These are phyloP conservation scores for Dryobates pubescens DNA, from an alignment of 2,797 vertebrate genomes.

Conservation along the genomic window DNA sequence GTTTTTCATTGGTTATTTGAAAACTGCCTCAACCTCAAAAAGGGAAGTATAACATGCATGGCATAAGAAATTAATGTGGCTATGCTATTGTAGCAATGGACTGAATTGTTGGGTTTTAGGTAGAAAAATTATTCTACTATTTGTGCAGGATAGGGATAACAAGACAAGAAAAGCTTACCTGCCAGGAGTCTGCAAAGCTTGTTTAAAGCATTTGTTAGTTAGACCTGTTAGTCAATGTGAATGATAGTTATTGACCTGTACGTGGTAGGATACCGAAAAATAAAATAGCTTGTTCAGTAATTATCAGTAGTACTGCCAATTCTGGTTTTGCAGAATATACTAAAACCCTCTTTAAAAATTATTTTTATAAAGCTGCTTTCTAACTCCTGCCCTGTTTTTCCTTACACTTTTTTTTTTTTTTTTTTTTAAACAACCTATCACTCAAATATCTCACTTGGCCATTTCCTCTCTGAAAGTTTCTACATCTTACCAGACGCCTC, in stretches of 20 bases:
- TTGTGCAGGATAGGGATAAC: background rate
- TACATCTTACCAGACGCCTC: background rate
- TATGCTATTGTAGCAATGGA: background rate
- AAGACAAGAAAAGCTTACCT: background rate
- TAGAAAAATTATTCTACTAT: background rate
- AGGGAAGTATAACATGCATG: background rate
- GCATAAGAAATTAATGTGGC: background rate
- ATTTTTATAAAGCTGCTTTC: background rate
- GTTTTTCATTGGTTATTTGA: background rate
- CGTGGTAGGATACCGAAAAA: background rate
- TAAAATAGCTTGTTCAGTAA: background rate
- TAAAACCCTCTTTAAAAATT: background rate
- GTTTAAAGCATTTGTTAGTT: background rate
- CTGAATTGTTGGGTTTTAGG: background rate
- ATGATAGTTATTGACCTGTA: background rate
- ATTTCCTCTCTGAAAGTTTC: background rate
- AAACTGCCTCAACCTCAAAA: background rate
- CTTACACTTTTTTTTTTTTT: background rate
- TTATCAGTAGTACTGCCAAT: background rate
- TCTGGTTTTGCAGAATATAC: background rate
- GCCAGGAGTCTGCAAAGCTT: background rate
- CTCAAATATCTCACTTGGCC: background rate
- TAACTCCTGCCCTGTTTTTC: background rate
- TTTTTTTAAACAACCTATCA: background rate
- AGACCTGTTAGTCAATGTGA: background rate